Conservation (phyloP, 2,888 invertebrate genomes). For the Sesia bembeciformis region DNA sequence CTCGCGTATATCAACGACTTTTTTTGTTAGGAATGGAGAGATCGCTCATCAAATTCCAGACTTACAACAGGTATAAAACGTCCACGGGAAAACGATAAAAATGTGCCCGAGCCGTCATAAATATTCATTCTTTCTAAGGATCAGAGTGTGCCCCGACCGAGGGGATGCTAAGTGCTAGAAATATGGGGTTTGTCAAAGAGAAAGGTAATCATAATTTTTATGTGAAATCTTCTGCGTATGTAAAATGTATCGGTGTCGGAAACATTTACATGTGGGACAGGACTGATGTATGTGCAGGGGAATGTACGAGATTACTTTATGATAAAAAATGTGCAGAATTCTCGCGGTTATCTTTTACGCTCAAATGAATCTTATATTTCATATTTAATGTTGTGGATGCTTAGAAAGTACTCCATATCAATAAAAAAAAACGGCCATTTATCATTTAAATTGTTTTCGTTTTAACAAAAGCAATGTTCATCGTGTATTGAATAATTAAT, state of each 20-base stretch:
- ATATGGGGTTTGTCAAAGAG: conserved; percentile 53
- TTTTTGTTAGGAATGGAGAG: conserved; percentile 23
- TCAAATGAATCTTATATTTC: too few species aligned
- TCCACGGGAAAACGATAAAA: conserved; percentile 48
- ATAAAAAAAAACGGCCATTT: too few species aligned
- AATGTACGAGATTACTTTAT: conserved; percentile 17
- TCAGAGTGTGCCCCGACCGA: conserved; percentile 13
- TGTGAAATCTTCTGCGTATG: conserved; percentile 24
- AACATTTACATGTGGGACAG: conserved; percentile 21
- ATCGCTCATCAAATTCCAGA: conserved; percentile 34
- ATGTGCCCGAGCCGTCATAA: conserved; percentile 46
- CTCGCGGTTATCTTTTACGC: neutral
- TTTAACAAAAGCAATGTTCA: too few species aligned
- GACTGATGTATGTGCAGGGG: conserved; percentile 17
- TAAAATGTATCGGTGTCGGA: conserved; percentile 17
- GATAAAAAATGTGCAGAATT: conserved; percentile 6
- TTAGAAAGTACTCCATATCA: too few species aligned
- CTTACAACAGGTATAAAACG: conserved; percentile 34
- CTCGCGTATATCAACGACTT: conserved; percentile 29
- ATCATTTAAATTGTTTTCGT: too few species aligned
- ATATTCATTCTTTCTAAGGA: conserved; percentile 48
- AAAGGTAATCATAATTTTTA: conserved; percentile 61
- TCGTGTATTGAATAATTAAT: too few species aligned
- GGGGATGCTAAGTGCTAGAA: conserved; percentile 45
- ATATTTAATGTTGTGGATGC: too few species aligned